Conservation (phyloP, 2,113 vertebrate species). For the Argyrosomus japonicus region DNA sequence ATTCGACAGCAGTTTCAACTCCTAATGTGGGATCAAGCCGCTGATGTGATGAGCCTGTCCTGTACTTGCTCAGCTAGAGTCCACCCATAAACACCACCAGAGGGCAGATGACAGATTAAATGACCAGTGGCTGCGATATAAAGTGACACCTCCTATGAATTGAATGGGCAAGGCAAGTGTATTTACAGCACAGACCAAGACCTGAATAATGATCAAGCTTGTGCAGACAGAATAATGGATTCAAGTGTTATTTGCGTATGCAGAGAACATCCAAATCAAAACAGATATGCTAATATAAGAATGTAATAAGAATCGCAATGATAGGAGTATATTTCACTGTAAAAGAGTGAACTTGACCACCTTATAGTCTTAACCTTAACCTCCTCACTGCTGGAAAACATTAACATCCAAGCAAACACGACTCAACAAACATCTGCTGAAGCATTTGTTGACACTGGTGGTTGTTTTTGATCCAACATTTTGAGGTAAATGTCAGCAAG, state of each 20-base stretch:
- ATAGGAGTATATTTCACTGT: not conserved
- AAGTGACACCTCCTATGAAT: not conserved
- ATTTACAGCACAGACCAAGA: not conserved
- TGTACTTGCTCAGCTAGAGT: not conserved
- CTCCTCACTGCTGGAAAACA: not conserved
- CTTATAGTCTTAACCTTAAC: not conserved
- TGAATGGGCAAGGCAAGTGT: not conserved
- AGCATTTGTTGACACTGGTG: too few species aligned
- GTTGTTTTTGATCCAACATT: too few species aligned
- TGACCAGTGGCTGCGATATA: slow-evolving; percentile 7
- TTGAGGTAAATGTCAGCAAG: too few species aligned
- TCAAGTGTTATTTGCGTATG: not conserved
- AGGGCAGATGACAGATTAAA: slow-evolving; percentile 8
- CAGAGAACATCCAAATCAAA: not conserved
- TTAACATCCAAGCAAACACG: not conserved
- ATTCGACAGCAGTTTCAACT: too few species aligned
- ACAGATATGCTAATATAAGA: not conserved
- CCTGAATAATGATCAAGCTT: not conserved
- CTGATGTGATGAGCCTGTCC: not conserved
- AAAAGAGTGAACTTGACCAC: not conserved
- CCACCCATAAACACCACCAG: not conserved
- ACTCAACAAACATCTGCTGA: not conserved
- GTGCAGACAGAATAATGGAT: not conserved
- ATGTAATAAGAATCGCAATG: not conserved
- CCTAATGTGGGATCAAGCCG: not conserved